A percentile compares a stretch with the other conserved stretches of the same genome.
These are phyloP conservation scores for Margarornis squamiger DNA, from an alignment of 2,797 vertebrate genomes.

Conservation along the genomic window DNA sequence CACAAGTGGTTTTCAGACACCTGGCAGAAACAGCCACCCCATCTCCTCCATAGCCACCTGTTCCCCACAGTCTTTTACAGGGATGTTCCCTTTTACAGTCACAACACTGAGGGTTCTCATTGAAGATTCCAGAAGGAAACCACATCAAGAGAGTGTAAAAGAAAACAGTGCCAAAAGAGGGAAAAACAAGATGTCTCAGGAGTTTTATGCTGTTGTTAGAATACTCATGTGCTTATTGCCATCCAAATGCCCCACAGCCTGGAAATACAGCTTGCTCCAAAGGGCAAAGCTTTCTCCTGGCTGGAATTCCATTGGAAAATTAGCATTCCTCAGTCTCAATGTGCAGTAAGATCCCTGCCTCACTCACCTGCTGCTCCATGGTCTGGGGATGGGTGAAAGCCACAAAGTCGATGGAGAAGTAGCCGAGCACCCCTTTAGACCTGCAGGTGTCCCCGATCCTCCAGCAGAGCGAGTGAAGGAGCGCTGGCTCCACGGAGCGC, in stretches of 20 bases:
- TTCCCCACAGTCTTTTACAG: not conserved
- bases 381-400: constrained; percentile 82
- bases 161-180: not conserved
- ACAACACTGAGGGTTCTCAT: not conserved
- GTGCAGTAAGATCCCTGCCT: not conserved
- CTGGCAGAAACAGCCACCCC: not conserved
- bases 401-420: constrained; percentile 86
- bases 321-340: not conserved
- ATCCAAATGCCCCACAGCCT: accelerated
- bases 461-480: constrained; percentile 78
- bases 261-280: not conserved
- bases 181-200: not conserved
- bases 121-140: not conserved
- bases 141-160: not conserved
- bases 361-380: constrained; percentile 85
- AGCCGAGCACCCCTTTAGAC: constrained; percentile 78
- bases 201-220: not conserved
- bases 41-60: not conserved
- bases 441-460: constrained; percentile 82
- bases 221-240: not conserved
- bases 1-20: not conserved
- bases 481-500: constrained; percentile 78
- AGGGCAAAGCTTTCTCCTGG: not conserved
- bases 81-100: not conserved
- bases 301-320: accelerated